phyloP scores from a whole-genome alignment of 1,140 invertebrate species.

The Temnothorax curvispinosus region DNA sequence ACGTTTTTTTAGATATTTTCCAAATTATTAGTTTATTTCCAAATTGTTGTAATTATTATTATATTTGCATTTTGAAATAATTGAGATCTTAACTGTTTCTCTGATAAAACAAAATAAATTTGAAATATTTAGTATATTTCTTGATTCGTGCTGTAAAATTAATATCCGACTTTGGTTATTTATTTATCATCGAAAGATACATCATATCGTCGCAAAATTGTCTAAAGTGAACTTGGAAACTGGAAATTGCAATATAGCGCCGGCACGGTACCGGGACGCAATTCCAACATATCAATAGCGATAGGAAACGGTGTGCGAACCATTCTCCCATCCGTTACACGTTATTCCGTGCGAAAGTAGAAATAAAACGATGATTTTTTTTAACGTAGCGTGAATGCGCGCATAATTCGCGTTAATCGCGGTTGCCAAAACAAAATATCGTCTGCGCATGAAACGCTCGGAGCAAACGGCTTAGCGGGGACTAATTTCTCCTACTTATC shows the following conservation, averaged over 20 bases:
- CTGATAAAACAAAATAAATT: not conserved
- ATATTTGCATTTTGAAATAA: not conserved
- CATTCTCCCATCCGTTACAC: conserved; percentile 35
- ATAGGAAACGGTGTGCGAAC: not conserved
- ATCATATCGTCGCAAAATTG: conserved; percentile 9
- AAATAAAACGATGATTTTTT: conserved; percentile 57
- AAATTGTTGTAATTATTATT: not conserved
- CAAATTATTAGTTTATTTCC: not conserved
- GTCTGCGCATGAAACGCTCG: not conserved
- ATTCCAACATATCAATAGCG: conserved; percentile 53
- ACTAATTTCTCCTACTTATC: conserved; percentile 41
- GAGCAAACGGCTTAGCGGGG: not conserved
- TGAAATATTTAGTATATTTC: not conserved
- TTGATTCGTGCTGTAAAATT: not conserved
- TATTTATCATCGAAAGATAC: not conserved
- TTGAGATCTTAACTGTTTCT: not conserved
- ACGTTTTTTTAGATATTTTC: not conserved
- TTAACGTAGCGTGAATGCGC: not conserved
- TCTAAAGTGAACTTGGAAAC: conserved; percentile 36
- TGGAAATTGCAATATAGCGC: conserved; percentile 42
- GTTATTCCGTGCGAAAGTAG: conserved; percentile 42
- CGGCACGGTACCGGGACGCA: not conserved
- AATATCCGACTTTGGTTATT: not conserved
- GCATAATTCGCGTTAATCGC: not conserved
- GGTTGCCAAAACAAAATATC: conserved; percentile 29